Percentiles rank a stretch among this genome's conserved stretches.
Evolutionary conservation across 2,113 vertebrate species (phyloP).

Genomic region (Acanthisitta chloris): DNA sequence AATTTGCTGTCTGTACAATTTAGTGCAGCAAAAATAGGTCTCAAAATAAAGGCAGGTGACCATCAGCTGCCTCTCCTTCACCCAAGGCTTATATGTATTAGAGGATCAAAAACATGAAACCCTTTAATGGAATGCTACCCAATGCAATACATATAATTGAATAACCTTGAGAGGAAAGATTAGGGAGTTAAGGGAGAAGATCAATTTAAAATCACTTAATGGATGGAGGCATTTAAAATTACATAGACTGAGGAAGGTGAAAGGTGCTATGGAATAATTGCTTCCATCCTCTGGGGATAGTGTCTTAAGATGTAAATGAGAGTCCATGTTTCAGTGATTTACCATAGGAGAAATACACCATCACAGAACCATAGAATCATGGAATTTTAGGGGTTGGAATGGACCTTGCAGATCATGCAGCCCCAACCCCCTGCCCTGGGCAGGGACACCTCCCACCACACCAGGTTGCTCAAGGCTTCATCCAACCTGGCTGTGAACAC

Average conservation of each 20-base stretch:
- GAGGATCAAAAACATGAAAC: background rate
- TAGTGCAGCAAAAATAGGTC: background rate
- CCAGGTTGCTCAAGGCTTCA: too few species aligned
- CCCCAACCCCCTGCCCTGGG: too few species aligned
- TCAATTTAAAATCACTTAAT: conserved; percentile 65
- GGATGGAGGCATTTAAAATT: conserved; percentile 50
- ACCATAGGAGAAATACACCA: background rate
- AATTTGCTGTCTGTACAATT: background rate
- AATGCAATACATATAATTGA: conserved; percentile 42
- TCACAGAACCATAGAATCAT: too few species aligned
- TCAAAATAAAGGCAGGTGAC: background rate
- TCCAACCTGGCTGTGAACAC: too few species aligned
- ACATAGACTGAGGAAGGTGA: conserved; percentile 49
- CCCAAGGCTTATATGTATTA: background rate
- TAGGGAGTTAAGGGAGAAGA: conserved; percentile 41
- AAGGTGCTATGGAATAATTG: conserved; percentile 58
- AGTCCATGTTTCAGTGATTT: background rate
- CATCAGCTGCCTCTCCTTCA: background rate
- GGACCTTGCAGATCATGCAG: too few species aligned
- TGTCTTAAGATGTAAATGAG: conserved; percentile 49
- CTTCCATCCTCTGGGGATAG: conserved; percentile 28
- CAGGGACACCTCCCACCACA: too few species aligned
- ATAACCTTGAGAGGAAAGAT: conserved; percentile 55
- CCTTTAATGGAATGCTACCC: conserved; percentile 4
- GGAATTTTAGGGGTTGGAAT: too few species aligned